These are phyloP conservation scores for Chrysogorgia sp. DNA, from an alignment of 92 coral and sea anemone species.

Conservation along the genomic window DNA sequence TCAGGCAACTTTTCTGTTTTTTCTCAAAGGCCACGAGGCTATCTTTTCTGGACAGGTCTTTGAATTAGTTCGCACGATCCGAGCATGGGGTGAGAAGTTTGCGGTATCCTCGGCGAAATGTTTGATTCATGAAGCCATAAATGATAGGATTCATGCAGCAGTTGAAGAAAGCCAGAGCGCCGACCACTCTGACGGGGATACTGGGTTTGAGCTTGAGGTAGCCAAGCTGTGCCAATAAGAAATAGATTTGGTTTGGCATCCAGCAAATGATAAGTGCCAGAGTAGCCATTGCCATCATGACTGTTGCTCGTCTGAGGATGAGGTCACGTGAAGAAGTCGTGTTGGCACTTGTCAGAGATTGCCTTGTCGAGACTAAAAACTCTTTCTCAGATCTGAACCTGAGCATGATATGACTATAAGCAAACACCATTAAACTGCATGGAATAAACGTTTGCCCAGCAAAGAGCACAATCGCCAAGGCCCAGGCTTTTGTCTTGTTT, in stretches of 20 bases:
- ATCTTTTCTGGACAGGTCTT: no score
- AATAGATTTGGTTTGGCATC: constrained; percentile 74
- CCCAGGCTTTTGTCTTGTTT: constrained; percentile 30
- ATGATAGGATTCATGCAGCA: constrained; percentile 33
- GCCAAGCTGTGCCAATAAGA: constrained; percentile 66
- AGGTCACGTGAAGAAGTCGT: background rate
- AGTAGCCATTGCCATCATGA: constrained; percentile 75
- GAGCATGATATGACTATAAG: constrained; percentile 19
- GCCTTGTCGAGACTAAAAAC: constrained; percentile 15
- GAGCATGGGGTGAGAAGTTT: constrained; percentile 18
- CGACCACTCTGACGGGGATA: constrained; percentile 26
- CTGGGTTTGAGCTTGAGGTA: constrained; percentile 58
- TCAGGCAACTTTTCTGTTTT: no score
- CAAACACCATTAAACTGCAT: constrained; percentile 10
- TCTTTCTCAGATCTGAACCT: constrained; percentile 18
- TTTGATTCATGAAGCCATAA: constrained; percentile 38
- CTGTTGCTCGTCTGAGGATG: constrained; percentile 63
- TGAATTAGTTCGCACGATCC: no score
- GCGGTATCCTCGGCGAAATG: constrained; percentile 27
- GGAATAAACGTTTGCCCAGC: constrained; percentile 40
- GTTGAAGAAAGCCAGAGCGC: constrained; percentile 32
- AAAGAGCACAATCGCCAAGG: constrained; percentile 27
- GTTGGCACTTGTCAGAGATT: background rate
- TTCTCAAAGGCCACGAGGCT: no score
- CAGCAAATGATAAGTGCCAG: constrained; percentile 69